A percentile compares a stretch with the other conserved stretches of the same genome.
Evolutionary conservation across 2,888 invertebrate genomes (phyloP).

Genomic region (Eupithecia inturbata): DNA sequence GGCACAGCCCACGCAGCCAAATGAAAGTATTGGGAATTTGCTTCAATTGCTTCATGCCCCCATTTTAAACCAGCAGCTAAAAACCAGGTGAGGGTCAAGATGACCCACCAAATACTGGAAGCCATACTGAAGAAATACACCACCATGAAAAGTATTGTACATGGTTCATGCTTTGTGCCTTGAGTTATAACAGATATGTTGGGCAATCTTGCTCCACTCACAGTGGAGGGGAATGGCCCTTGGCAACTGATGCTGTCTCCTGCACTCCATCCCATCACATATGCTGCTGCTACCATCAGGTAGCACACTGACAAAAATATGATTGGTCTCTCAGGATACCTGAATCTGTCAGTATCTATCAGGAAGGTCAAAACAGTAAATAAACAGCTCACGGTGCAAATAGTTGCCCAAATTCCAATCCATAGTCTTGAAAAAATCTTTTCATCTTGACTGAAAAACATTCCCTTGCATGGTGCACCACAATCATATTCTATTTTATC

Average conservation of each 20-base stretch:
- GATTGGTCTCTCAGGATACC: constrained; percentile 98
- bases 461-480: constrained; percentile 95
- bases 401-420: constrained; percentile 96
- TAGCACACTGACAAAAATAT: constrained; percentile 98
- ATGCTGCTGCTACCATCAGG: constrained; percentile 96
- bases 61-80: constrained; percentile 98
- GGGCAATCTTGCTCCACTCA: constrained; percentile 87
- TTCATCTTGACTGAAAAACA: constrained; percentile 94
- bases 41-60: constrained; percentile 99
- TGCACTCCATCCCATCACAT: constrained; percentile 93
- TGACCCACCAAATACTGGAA: constrained; percentile 98
- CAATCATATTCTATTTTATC: constrained; percentile 90
- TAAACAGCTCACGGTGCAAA: constrained; percentile 95
- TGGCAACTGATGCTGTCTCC: constrained; percentile 93
- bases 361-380: constrained; percentile 97
- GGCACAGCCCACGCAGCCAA: constrained; percentile 99
- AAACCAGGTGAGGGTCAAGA: constrained; percentile 98
- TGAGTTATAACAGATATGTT: constrained; percentile 94
- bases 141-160: constrained; percentile 98
- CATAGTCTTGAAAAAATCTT: constrained; percentile 93
- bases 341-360: constrained; percentile 97
- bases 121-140: constrained; percentile 98
- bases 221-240: constrained; percentile 89
- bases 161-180: constrained; percentile 91
- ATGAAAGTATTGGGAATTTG: constrained; percentile 98